Conservation (phyloP, 2,888 invertebrate species). For the Cerceris ruficornis region DNA sequence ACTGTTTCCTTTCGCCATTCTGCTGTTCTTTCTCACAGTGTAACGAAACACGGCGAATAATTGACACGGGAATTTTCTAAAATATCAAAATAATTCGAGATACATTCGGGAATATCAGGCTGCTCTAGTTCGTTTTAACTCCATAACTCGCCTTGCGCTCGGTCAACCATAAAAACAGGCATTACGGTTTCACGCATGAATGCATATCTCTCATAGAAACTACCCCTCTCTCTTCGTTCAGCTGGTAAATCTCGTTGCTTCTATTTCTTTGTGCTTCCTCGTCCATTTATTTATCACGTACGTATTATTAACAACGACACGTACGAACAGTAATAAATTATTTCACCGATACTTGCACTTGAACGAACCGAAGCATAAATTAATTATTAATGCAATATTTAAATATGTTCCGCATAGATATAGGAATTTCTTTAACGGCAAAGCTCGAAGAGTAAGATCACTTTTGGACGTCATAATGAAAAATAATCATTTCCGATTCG, state of each 20-base stretch:
- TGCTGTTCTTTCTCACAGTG: neutral
- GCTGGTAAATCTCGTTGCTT: constrained; percentile 33
- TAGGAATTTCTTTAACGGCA: too few species aligned
- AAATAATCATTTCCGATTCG: neutral
- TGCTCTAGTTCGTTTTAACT: constrained; percentile 30
- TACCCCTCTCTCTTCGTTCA: constrained; percentile 8
- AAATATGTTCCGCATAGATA: neutral
- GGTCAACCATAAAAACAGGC: constrained; percentile 71
- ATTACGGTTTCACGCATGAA: constrained; percentile 66
- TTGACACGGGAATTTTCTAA: constrained; percentile 30
- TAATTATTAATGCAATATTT: neutral
- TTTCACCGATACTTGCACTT: too few species aligned
- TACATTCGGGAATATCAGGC: constrained; percentile 47
- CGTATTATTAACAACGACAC: neutral
- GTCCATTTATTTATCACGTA: constrained; percentile 5
- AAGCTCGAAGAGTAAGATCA: too few species aligned
- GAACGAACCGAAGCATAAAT: neutral
- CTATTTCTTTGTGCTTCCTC: neutral
- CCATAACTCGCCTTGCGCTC: constrained; percentile 54
- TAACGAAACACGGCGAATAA: neutral
- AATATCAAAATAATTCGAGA: constrained; percentile 44
- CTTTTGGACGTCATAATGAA: too few species aligned
- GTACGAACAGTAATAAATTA: neutral
- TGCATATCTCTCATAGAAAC: constrained; percentile 23
- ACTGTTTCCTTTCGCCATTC: too few species aligned